phyloP scores from a whole-genome alignment of 2,113 vertebrate species.

The Fukomys damarensis region DNA sequence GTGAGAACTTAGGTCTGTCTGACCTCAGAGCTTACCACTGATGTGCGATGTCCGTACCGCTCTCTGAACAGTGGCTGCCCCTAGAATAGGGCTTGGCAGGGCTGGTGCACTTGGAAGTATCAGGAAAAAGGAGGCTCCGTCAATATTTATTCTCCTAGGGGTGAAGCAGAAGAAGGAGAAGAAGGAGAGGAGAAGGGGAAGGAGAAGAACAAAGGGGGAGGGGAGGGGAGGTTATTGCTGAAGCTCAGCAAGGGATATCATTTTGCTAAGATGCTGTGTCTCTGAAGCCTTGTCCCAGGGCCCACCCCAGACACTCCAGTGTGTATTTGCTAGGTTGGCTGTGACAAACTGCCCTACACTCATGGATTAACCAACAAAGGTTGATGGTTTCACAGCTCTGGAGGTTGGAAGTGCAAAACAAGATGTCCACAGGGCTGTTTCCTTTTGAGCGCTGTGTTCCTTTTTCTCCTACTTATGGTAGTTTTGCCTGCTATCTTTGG shows the following conservation, averaged over 20 bases:
- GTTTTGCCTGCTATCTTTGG: neutral
- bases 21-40: neutral
- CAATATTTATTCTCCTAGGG: neutral
- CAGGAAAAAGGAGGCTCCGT: neutral
- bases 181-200: no score
- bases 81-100: neutral
- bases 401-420: neutral
- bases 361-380: neutral
- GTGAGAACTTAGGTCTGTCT: neutral
- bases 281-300: neutral
- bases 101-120: neutral
- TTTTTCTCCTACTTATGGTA: neutral
- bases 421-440: neutral
- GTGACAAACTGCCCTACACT: neutral
- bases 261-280: neutral
- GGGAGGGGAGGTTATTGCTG: no score
- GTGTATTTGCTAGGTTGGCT: neutral
- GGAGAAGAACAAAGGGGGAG: no score
- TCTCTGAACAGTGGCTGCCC: neutral
- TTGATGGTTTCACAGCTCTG: neutral
- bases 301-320: no score
- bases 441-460: neutral
- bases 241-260: neutral
- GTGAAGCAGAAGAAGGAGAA: neutral
- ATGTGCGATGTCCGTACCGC: neutral